Percentiles rank a stretch among this genome's conserved stretches.
Evolutionary conservation across 2,888 invertebrate species (phyloP).

Genomic region (Anoplius nigerrimus): DNA sequence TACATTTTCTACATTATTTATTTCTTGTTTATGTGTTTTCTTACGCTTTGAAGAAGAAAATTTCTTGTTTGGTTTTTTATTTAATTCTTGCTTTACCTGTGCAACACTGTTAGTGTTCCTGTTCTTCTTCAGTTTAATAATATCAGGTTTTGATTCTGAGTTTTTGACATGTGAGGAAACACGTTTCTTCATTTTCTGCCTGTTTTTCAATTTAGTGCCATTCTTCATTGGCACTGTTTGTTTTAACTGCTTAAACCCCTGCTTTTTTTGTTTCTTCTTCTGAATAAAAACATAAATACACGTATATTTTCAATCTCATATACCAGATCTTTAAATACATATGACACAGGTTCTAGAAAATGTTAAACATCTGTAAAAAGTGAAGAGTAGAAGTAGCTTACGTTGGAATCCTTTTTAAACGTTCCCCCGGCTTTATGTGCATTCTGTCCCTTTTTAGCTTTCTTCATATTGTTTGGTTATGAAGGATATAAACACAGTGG

Average conservation of each 20-base stretch:
- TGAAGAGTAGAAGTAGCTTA: neutral
- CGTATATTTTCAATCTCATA: too few species aligned
- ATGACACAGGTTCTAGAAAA: too few species aligned
- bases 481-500: too few species aligned
- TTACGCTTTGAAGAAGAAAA: neutral
- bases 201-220: neutral
- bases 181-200: neutral
- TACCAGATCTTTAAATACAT: too few species aligned
- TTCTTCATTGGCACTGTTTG: constrained; percentile 54
- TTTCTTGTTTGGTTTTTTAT: neutral
- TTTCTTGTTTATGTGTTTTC: constrained; percentile 18
- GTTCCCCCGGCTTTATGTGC: too few species aligned
- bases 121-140: neutral
- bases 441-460: too few species aligned
- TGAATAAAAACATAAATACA: neutral
- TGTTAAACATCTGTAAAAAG: neutral
- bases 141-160: neutral
- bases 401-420: neutral
- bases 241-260: constrained; percentile 27
- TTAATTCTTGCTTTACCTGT: neutral
- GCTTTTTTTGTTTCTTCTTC: constrained; percentile 16
- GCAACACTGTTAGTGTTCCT: neutral
- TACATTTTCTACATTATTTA: constrained; percentile 11
- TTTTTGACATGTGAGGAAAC: neutral
- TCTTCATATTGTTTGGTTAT: too few species aligned